Base-by-base conservation (phyloP, 2,113 vertebrate species). In the Sigmodon hispidus region DNA sequence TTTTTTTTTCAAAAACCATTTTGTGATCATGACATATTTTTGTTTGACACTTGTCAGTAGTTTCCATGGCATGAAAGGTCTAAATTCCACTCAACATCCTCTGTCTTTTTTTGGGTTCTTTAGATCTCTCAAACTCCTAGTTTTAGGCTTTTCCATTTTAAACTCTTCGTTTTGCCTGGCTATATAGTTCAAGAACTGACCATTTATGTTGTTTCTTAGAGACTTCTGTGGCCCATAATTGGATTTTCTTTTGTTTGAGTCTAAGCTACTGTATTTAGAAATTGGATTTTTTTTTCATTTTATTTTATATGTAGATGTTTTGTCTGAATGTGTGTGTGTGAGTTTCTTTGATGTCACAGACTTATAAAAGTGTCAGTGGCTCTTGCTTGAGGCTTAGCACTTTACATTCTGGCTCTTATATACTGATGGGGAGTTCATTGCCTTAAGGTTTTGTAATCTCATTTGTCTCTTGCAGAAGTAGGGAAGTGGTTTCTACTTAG, bases 351-450 rank as follows among this genome's bases (percentile, higher is more conserved):
- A 80, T 50, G 65, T 79, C 21, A 79, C 24, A 77, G 36, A 21
- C 40, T 94, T 81, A n/a, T n/a, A 17, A 48, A 79, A 5, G 31
- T 87, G 31, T 73, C 57, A 48, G 69, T 75, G 90, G 40, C 86
- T 55, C 48, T 94, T 87, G 31, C 5, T 63, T 91, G 61, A 96
- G 55, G 7, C 50, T 61, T 87, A 75, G 24, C 87, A 91, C 48
- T 72, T 95, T 24, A 95, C 69, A 92, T 34, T 8, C 52, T 43
- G 40, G 9, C 83, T 96, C 12, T n/a, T n/a, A n/a, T n/a, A n/a
- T n/a, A 55, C 59, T 94, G 59, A 4, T 81, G 34, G 61, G 34
- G 65, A 48, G 45, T 90, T 91, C 59, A 55, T 81, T 67, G 36
- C 11, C 17, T 48, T 9, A 9, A 93, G 70, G 5, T 90, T 96